phyloP scores from a whole-genome alignment of 92 coral and sea anemone species.

The Pocillopora meandrina region DNA sequence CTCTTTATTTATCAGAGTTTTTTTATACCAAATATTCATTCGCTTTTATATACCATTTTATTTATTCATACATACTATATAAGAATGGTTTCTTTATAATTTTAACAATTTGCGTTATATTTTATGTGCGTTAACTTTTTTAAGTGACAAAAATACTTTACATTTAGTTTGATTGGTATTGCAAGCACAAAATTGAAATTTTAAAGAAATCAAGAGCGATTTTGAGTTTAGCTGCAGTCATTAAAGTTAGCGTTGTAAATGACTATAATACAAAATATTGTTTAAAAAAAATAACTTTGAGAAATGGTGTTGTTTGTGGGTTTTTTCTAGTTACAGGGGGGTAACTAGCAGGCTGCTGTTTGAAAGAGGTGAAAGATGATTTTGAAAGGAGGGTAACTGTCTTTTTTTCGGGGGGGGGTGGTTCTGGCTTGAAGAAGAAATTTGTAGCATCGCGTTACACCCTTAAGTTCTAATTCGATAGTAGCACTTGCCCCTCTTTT shows the following conservation, averaged over 20 bases:
- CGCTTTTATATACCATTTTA: neutral
- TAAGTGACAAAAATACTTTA: neutral
- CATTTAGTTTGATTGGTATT: neutral
- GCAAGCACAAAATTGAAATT: neutral
- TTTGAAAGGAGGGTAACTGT: too few relatives aligned
- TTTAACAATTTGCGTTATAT: neutral
- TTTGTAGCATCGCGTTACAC: too few relatives aligned
- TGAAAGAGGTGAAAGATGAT: too few relatives aligned
- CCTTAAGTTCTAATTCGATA: too few relatives aligned
- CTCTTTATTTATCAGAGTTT: neutral
- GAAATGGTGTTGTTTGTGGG: neutral
- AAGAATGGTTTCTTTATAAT: neutral
- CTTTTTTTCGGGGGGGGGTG: too few relatives aligned
- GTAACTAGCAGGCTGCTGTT: too few relatives aligned
- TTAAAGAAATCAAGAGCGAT: neutral
- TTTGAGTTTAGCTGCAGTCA: neutral
- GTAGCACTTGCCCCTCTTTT: too few relatives aligned
- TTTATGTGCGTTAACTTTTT: conserved; percentile 2
- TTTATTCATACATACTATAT: conserved; percentile 12
- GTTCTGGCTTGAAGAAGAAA: too few relatives aligned
- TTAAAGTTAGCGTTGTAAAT: neutral
- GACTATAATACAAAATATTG: neutral
- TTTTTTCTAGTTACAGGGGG: too few relatives aligned
- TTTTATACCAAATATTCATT: conserved; percentile 7
- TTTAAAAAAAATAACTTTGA: neutral